Evolutionary conservation across 2,113 vertebrate genomes (phyloP).

Genomic region (Oxyruncus cristatus): DNA sequence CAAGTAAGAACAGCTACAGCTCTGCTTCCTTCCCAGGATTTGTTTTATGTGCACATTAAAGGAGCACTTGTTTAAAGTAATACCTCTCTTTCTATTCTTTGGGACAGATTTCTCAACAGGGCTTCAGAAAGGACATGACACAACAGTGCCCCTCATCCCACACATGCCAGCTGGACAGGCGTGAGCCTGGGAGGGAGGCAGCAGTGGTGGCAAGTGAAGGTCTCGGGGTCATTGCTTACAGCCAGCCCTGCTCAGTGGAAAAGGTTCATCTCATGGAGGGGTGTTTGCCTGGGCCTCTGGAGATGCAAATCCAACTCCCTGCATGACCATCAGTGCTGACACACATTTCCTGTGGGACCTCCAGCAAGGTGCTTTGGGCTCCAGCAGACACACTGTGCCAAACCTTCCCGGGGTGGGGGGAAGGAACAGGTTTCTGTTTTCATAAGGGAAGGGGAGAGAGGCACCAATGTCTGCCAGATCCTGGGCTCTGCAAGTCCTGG

Average conservation of each 20-base stretch:
- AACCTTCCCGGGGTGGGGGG: fast-evolving
- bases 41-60: background rate
- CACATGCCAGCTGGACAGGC: background rate
- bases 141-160: background rate
- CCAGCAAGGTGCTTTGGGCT: background rate
- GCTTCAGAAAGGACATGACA: background rate
- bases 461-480: background rate
- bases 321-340: fast-evolving
- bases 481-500: background rate
- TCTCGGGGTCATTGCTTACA: no score
- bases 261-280: background rate
- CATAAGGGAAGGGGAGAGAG: background rate
- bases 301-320: background rate
- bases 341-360: background rate
- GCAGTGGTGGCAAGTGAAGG: background rate
- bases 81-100: background rate
- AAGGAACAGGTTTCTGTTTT: background rate
- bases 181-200: background rate
- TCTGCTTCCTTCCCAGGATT: background rate
- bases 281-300: background rate
- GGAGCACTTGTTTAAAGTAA: background rate
- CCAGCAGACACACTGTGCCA: background rate
- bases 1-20: background rate
- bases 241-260: background rate
- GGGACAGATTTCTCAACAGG: background rate